Base-by-base conservation (phyloP, 2,113 vertebrate species). In the Bufo bufo region DNA sequence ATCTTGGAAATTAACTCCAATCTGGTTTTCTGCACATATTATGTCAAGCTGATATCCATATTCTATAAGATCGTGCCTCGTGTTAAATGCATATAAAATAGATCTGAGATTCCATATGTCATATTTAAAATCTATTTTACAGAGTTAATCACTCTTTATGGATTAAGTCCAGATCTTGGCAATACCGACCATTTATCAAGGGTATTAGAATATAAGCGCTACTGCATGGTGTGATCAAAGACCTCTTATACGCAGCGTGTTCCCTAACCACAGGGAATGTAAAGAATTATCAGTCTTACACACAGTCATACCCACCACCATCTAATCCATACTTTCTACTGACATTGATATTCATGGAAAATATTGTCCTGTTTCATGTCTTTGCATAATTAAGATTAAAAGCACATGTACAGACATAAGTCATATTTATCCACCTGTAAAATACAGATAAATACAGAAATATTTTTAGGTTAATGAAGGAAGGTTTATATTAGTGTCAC, bases 271-370 rank as follows among this genome's bases (percentile, higher is more conserved):
- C 66, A 74, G 66, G 83, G 83, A 85, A 85, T 85, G 69, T 9
- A 58, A 58, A 85, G 66, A 16, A 85, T 85, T 85, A 85, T 85
- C 66, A 74, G 66, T 74, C 23, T 74, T 72, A 74, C n/a, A 58
- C 52, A 74, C 23, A 58, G 69, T 33, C 82, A 74, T 74, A 50
- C 66, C 66, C 59, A 69, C 33, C 52, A 45, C 83, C 58, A 33
- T 23, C 7, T 85, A 85, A 85, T 74, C 66, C 83, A 85, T 74
- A 56, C 59, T 72, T 58, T 85, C 16, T 47, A 43, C 66, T 58
- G 66, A 72, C 83, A 85, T 85, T 85, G 23, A 85, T 85, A 85
- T 85, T 85, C 83, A 85, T 85, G 45, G 83, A 72, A 74, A 85
- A 74, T 45, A 45, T 56, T 59, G 65, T 58, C 23, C 52, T 54